A percentile compares a stretch with the other conserved stretches of the same genome.
Conservation (phyloP, 2,113 vertebrate genomes). For the Rhynchopsitta pachyrhyncha region DNA sequence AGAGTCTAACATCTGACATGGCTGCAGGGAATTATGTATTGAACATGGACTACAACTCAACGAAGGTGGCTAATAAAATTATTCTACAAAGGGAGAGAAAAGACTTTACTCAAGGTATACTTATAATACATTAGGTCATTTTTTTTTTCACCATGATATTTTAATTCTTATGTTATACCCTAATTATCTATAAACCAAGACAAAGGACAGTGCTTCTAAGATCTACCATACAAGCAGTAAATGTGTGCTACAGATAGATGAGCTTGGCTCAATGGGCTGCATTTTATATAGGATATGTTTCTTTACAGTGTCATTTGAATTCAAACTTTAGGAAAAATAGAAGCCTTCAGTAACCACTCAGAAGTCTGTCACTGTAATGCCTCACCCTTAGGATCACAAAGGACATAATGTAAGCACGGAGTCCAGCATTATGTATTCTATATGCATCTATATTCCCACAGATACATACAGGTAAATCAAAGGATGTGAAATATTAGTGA, state of each 20-base stretch:
- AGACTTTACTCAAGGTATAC: neutral
- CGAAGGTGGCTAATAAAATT: neutral
- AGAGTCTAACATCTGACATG: neutral
- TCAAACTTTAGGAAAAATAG: neutral
- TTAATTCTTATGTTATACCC: neutral
- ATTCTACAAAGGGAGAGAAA: neutral
- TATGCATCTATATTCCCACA: neutral
- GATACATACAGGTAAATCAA: neutral
- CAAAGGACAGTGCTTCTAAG: neutral
- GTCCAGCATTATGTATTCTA: neutral
- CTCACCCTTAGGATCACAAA: neutral
- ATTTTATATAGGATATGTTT: accelerated
- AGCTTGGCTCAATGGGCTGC: neutral
- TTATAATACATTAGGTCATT: accelerated
- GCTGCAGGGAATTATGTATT: neutral
- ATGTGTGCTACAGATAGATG: accelerated
- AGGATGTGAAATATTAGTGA: neutral
- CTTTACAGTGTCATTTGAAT: neutral
- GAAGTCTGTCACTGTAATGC: neutral
- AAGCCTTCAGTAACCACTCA: neutral
- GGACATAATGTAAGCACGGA: neutral
- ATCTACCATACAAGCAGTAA: neutral
- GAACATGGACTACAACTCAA: neutral
- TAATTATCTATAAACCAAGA: neutral
- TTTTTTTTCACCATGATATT: neutral